phyloP scores from a whole-genome alignment of 2,888 invertebrate genomes.

The Arrhopalites spinosus region DNA sequence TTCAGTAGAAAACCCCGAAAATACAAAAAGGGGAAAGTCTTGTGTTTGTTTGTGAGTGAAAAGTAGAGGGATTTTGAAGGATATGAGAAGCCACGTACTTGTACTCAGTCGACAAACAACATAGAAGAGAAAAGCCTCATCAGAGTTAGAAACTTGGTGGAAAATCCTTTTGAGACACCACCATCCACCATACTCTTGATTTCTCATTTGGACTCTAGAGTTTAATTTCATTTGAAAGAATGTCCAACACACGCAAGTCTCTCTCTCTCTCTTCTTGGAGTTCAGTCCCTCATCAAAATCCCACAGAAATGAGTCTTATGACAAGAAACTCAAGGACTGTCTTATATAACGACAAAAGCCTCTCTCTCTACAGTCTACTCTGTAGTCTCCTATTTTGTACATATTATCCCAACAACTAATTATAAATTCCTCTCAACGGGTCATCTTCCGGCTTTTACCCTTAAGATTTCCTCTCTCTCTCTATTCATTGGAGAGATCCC shows the following conservation, averaged over 20 bases:
- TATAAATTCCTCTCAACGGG: neutral
- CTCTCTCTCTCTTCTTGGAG: neutral
- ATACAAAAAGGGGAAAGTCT: too few species aligned
- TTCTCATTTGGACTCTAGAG: constrained; percentile 32
- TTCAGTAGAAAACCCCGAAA: too few species aligned
- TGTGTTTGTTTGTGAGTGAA: neutral
- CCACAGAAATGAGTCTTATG: too few species aligned
- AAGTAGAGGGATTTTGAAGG: neutral
- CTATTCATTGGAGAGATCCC: neutral
- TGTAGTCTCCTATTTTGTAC: too few species aligned
- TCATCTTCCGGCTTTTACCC: neutral
- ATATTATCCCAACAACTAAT: neutral
- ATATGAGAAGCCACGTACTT: neutral
- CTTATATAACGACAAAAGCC: too few species aligned
- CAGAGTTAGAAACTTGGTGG: constrained; percentile 25
- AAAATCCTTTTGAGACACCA: constrained; percentile 33
- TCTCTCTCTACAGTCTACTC: too few species aligned
- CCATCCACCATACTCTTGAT: constrained; percentile 24
- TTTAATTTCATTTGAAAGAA: constrained; percentile 27
- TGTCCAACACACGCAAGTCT: neutral
- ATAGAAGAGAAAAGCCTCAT: constrained; percentile 14
- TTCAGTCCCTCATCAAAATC: neutral
- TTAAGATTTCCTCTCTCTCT: neutral
- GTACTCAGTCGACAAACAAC: neutral
- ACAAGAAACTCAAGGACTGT: too few species aligned